Evolutionary conservation across 2,888 invertebrate genomes (phyloP), one percentile per base, ranked within the genome.

Genomic region (Bursaphelenchus okinawaensis): DNA sequence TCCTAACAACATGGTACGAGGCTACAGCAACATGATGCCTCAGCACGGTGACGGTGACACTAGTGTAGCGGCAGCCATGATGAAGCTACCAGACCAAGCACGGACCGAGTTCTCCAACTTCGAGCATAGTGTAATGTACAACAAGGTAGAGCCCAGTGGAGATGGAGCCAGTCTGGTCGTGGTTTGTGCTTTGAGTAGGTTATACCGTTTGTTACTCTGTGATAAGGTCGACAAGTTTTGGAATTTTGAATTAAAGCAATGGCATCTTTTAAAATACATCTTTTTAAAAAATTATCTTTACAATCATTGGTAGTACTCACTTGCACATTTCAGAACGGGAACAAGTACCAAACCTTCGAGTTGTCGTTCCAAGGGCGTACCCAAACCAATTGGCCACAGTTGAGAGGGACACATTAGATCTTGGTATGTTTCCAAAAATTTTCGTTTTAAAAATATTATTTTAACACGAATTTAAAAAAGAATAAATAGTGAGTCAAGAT

Each of bases 321-420:
- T n/a, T n/a, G n/a, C n/a, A n/a, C n/a, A n/a, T n/a, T n/a, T n/a
- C n/a, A 78, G 78, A 68, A 20, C 64, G 67, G 28, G 74, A 76
- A 29, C 67, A 70, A 22, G 70, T 78, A 22, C 81, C 81, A 7
- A 67, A 72, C 4, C 67, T 81, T 23, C 73, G 77, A 8, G 64
- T 81, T 26, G 67, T 77, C 12, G 68, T 81, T 7, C 81, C 81
- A 2, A 66, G 66, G 24, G 68, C 28, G 28, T 81, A 81, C 62
- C 81, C 81, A 20, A 61, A 72, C 28, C 72, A 72, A 27, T 56
- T 58, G 20, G 72, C 76, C 24, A 59, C 71, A 1, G 73, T 78
- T 29, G 77, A 77, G 27, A 52, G 78, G 29, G 73, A 73, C 22
- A 71, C 69, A 8, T 65, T 79, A 24, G 81, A 78, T 58, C 27